Percentiles rank a stretch among this genome's conserved stretches.
Conservation (phyloP, 2,888 invertebrate species). For the Cordilura impudica region DNA sequence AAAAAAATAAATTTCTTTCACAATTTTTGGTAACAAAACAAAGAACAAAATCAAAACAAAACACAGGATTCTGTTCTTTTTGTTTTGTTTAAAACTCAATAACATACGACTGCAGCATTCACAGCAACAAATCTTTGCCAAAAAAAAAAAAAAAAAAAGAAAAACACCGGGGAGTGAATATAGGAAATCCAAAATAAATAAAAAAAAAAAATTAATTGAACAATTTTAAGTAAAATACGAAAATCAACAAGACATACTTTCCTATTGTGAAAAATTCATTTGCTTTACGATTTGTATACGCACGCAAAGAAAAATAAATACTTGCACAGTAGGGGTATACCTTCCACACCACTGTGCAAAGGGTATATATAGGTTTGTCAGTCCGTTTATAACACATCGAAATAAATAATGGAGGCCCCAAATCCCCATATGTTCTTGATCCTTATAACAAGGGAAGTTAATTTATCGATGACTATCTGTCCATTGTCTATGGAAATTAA, state of each 20-base stretch:
- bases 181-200: background rate
- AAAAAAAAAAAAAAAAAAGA: constrained; percentile 3
- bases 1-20: constrained; percentile 35
- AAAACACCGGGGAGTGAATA: constrained; percentile 15
- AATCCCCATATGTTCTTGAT: too few species aligned
- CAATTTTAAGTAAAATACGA: background rate
- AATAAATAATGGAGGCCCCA: too few species aligned
- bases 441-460: too few species aligned
- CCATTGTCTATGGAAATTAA: too few species aligned
- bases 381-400: too few species aligned
- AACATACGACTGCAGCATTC: background rate
- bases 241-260: background rate
- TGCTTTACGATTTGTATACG: background rate
- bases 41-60: constrained; percentile 23
- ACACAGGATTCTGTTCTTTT: background rate
- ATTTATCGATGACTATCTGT: too few species aligned
- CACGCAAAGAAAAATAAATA: background rate
- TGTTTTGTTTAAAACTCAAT: background rate
- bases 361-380: too few species aligned
- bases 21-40: background rate
- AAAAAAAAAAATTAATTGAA: constrained; percentile 18
- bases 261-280: constrained; percentile 1
- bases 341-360: too few species aligned
- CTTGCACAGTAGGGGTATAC: too few species aligned
- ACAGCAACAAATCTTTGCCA: constrained; percentile 32